Conservation (phyloP, 2,888 invertebrate species). For the Apoderus coryli region DNA sequence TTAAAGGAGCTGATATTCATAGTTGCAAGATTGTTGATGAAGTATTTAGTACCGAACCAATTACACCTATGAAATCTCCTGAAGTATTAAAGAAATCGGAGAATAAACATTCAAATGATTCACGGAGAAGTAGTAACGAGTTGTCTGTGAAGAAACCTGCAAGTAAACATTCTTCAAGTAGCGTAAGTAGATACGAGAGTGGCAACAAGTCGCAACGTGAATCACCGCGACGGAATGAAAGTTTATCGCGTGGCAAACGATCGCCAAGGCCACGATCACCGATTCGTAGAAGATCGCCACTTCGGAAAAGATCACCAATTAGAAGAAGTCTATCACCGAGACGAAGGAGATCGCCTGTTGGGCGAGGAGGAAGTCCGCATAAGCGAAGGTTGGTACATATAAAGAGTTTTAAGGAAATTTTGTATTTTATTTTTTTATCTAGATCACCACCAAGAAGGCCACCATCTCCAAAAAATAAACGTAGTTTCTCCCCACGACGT, state of each 20-base stretch:
- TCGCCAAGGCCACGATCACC: too few species aligned
- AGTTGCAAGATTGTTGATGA: too few species aligned
- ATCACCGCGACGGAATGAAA: slow-evolving; percentile 8
- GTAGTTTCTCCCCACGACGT: slow-evolving; percentile 13
- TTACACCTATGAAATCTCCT: too few species aligned
- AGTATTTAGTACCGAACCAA: too few species aligned
- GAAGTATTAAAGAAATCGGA: too few species aligned
- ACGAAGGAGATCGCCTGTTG: slow-evolving; percentile 2
- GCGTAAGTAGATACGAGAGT: slow-evolving; percentile 9
- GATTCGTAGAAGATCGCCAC: slow-evolving; percentile 11
- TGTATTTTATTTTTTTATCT: too few species aligned
- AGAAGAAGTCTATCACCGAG: slow-evolving; percentile 5
- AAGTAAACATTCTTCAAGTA: slow-evolving; percentile 9
- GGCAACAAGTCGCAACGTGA: slow-evolving; percentile 10
- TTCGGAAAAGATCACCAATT: slow-evolving; percentile 5
- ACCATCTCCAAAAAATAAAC: slow-evolving; percentile 6
- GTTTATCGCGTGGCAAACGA: slow-evolving; percentile 3
- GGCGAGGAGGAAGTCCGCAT: too few species aligned
- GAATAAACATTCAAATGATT: too few species aligned
- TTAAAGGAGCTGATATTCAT: too few species aligned
- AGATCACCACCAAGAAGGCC: slow-evolving; percentile 6
- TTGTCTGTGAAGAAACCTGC: slow-evolving; percentile 11
- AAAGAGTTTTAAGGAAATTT: too few species aligned
- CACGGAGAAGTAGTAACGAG: too few species aligned
- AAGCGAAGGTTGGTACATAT: too few species aligned